These are phyloP conservation scores for Atta cephalotes DNA, from an alignment of 1,140 invertebrate species.

Conservation along the genomic window DNA sequence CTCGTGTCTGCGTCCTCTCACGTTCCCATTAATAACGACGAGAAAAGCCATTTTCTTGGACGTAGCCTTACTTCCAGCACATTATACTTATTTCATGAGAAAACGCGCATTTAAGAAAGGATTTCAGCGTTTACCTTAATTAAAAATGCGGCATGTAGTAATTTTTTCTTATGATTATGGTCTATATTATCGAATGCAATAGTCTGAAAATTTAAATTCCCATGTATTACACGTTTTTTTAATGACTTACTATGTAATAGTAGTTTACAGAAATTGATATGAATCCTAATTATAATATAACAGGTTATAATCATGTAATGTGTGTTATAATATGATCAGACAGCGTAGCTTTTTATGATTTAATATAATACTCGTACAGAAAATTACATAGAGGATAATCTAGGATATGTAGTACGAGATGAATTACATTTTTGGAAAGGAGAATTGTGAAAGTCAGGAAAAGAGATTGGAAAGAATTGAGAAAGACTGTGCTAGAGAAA, in stretches of 20 bases:
- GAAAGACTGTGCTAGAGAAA: not conserved
- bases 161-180: slow-evolving; percentile 12
- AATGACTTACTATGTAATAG: not conserved
- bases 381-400: slow-evolving; percentile 14
- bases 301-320: not conserved
- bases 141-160: slow-evolving; percentile 2
- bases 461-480: not conserved
- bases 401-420: not conserved
- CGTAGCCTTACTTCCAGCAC: slow-evolving; percentile 32
- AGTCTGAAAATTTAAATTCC: not conserved
- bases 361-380: slow-evolving; percentile 5
- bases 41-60: slow-evolving; percentile 76
- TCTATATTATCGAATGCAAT: not conserved
- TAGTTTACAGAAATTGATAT: not conserved
- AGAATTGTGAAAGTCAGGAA: slow-evolving; percentile 26
- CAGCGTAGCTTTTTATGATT: not conserved
- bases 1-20: slow-evolving; percentile 59
- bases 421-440: not conserved
- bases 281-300: slow-evolving; percentile 7
- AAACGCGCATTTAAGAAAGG: slow-evolving; percentile 39
- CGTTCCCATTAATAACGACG: slow-evolving; percentile 73
- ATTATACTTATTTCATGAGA: slow-evolving; percentile 48
- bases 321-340: not conserved
- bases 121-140: slow-evolving; percentile 12
- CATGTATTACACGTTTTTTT: not conserved